Evolutionary conservation across 2,113 vertebrate genomes (phyloP).

Genomic region (Cinclus mexicanus): DNA sequence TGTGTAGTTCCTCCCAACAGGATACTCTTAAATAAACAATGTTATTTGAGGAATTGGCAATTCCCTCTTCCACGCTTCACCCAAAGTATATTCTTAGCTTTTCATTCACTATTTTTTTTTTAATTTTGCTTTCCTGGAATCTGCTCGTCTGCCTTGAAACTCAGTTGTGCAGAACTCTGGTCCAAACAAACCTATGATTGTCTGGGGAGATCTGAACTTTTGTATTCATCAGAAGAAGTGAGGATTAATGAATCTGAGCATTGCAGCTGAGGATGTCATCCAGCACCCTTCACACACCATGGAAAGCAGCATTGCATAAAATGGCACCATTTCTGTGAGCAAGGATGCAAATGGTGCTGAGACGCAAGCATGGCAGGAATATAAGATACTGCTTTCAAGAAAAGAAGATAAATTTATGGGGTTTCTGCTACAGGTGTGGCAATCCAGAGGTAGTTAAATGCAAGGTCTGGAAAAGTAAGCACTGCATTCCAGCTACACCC

Average conservation of each 20-base stretch:
- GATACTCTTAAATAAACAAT: slow-evolving; percentile 25
- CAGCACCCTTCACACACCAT: not conserved
- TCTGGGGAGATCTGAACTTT: not conserved
- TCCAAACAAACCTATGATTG: not conserved
- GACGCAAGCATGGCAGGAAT: not conserved
- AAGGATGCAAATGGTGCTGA: not conserved
- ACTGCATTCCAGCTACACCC: not conserved
- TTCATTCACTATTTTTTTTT: not conserved
- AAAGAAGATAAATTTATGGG: not conserved
- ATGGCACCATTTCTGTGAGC: not conserved
- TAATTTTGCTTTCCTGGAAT: not conserved
- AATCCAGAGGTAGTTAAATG: not conserved
- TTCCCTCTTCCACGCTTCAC: not conserved
- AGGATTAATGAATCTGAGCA: not conserved
- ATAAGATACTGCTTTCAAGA: not conserved
- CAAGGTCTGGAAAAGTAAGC: slow-evolving; percentile 24
- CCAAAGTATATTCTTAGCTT: not conserved
- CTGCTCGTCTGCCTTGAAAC: not conserved
- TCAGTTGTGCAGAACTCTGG: not conserved
- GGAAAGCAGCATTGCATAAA: not conserved
- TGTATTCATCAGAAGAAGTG: not conserved
- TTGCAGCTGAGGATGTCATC: not conserved
- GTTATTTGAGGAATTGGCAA: not conserved
- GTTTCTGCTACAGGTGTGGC: not conserved
- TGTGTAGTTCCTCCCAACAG: not conserved